Evolutionary conservation across 2,113 vertebrate species (phyloP), one percentile per base, ranked within the genome.

Genomic region (Puffinus mauretanicus): DNA sequence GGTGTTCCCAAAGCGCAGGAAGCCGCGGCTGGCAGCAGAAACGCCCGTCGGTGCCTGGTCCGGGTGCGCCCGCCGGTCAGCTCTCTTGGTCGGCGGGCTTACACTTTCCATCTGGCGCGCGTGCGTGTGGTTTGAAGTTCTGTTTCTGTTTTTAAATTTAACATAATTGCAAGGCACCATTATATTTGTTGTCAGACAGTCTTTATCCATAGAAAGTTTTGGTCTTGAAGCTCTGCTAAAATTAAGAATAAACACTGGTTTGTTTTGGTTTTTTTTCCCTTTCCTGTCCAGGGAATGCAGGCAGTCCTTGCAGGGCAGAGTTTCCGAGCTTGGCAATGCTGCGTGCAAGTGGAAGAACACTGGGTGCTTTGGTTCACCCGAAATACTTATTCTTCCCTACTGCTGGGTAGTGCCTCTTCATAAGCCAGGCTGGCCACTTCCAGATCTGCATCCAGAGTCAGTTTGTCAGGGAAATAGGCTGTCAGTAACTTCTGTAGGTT

Each of bases 401-500:
- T 71, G 42, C 65, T 36, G 51, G 13, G n/a, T 7, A 6, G 42
- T 8, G 10, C 27, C 30, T 40, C 30, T 69, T 32, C 11, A 0
- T 0, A 5, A 38, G n/a, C 67, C 54, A 12, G 42, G 13, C 71
- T 38, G 34, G 36, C 18, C 0, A 0, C 3, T 52, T 11, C 54
- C 42, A 20, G 42, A 2, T 10, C 54, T 58, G 27, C 24, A 6
- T 15, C 55, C 67, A 38, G 64, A 36, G 49, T 2, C 46, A 2
- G 17, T 6, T 38, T 11, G 19, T 4, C 17, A 32, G 47, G 65
- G 42, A 47, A 24, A 21, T 32, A 5, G 0, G 0, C 40, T 19
- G 26, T 18, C 32, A 9, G 42, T 13, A 29, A 13, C 34, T 64
- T 4, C 21, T 49, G 61, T 20, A 52, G 65, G 9, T 75, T n/a